A percentile compares a stretch with the other conserved stretches of the same genome.
phyloP scores from a whole-genome alignment of 2,113 vertebrate genomes.

The human (Homo sapiens) region GRCh38 chr4:37862001-37862500 shows the following conservation, averaged over 20 bases:
- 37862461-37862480: not conserved
- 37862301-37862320: slow-evolving; percentile 21
- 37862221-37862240: not conserved
- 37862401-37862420: not conserved
- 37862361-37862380: not conserved
- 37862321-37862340: not conserved
- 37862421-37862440: not conserved
- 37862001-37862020: not conserved
- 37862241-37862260: slow-evolving; percentile 8
- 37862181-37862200: not conserved
- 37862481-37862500: not conserved
- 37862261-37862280: not conserved
- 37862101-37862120: not conserved
- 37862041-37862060: slow-evolving; percentile 22
- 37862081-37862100: not conserved
- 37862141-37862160: not conserved
- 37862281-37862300: slow-evolving; percentile 38
- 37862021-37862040: not conserved
- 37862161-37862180: not conserved
- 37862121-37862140: not conserved
- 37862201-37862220: not conserved
- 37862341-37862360: not conserved
- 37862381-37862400: not conserved
- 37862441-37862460: not conserved
- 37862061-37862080: slow-evolving; percentile 39